Percentiles rank a stretch among this genome's conserved stretches.
phyloP scores from a whole-genome alignment of 2,797 vertebrate genomes.

The Myotis vivesi region DNA sequence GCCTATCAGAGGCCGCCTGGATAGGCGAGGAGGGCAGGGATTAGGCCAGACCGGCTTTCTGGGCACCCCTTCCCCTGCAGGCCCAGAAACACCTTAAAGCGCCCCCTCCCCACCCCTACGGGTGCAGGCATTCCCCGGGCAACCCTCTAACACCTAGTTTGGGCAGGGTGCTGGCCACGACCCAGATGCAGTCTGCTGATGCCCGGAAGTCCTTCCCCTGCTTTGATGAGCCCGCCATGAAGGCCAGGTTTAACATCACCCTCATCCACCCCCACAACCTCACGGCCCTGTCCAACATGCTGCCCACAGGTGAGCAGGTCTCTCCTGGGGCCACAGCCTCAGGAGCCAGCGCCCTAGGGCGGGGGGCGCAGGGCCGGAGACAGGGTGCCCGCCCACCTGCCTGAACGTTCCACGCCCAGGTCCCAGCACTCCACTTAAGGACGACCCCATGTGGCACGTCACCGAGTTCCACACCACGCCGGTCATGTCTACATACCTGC shows the following conservation, averaged over 20 bases:
- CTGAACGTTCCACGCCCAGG: background rate
- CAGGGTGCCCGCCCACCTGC: conserved; percentile 46
- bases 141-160: background rate
- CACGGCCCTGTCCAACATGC: conserved; percentile 91
- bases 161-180: conserved; percentile 92
- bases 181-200: conserved; percentile 93
- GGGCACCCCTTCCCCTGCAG: background rate
- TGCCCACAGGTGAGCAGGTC: conserved; percentile 80
- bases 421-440: rapidly evolving
- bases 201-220: conserved; percentile 96
- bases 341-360: rapidly evolving
- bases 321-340: rapidly evolving
- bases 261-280: conserved; percentile 83
- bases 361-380: background rate
- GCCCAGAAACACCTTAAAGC: background rate
- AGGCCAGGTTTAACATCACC: conserved; percentile 90
- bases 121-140: background rate
- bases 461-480: conserved; percentile 87
- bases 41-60: background rate
- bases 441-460: background rate
- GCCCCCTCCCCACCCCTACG: rapidly evolving
- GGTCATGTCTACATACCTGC: conserved; percentile 94
- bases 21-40: background rate
- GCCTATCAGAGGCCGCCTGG: background rate
- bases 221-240: conserved; percentile 97